Conservation (phyloP, 2,888 invertebrate species). For the Anthrax anthrax region DNA sequence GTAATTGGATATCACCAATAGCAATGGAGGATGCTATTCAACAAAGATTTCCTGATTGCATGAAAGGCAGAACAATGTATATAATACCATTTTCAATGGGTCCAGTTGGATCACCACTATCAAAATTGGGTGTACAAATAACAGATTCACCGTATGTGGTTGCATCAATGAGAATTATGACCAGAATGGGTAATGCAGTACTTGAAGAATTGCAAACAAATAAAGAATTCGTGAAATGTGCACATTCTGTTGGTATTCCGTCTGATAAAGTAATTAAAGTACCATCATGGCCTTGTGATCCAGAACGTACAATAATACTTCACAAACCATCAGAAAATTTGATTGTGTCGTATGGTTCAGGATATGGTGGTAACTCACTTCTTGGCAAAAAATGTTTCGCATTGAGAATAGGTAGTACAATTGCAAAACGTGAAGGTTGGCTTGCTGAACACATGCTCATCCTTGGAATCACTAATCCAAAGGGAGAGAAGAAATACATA, state of each 20-base stretch:
- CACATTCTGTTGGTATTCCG: conserved; percentile 87
- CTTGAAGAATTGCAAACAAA: conserved; percentile 40
- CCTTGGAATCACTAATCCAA: conserved; percentile 82
- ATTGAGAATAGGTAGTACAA: conserved; percentile 84
- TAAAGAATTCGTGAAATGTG: conserved; percentile 69
- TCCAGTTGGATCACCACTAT: conserved; percentile 83
- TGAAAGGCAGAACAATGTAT: conserved; percentile 93
- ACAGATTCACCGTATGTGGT: conserved; percentile 97
- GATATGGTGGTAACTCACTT: conserved; percentile 93
- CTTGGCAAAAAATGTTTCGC: conserved; percentile 98
- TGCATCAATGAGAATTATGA: conserved; percentile 95
- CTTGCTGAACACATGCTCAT: conserved; percentile 99
- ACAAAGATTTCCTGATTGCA: conserved; percentile 77
- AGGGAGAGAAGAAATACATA: conserved; percentile 79
- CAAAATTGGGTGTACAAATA: conserved; percentile 90
- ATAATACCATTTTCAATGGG: conserved; percentile 99
- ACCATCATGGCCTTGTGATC: conserved; percentile 92
- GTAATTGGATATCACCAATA: conserved; percentile 81
- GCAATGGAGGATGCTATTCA: conserved; percentile 67
- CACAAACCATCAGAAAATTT: conserved; percentile 45
- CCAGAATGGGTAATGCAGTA: conserved; percentile 59
- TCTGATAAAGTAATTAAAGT: conserved; percentile 41
- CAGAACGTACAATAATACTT: conserved; percentile 80
- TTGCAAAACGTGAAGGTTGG: conserved; percentile 92
- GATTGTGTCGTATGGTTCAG: conserved; percentile 58